A percentile compares a stretch with the other conserved stretches of the same genome.
Evolutionary conservation across 2,797 vertebrate species (phyloP).

Genomic region (Vespertilio murinus): DNA sequence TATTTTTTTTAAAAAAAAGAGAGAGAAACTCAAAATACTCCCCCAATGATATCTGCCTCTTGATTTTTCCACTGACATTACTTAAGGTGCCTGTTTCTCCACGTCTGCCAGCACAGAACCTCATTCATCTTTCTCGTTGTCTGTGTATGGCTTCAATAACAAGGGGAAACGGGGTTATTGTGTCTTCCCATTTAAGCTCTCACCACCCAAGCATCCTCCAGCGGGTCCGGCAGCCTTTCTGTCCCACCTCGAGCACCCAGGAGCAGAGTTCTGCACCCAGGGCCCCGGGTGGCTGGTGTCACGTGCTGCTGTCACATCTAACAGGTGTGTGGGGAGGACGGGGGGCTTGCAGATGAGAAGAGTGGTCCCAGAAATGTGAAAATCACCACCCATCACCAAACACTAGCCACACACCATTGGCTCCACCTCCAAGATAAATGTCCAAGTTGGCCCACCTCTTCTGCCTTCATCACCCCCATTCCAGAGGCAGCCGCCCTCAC

Average conservation of each 20-base stretch:
- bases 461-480: neutral
- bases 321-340: neutral
- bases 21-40: neutral
- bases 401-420: rapidly evolving
- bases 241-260: neutral
- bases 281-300: neutral
- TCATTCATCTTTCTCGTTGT: neutral
- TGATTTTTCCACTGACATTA: neutral
- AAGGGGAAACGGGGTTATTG: neutral
- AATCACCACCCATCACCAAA: neutral
- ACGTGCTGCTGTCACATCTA: rapidly evolving
- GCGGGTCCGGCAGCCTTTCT: neutral
- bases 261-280: neutral
- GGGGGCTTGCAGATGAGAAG: neutral
- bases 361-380: neutral
- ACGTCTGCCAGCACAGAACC: neutral
- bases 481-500: neutral
- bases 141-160: neutral
- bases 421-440: neutral
- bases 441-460: neutral
- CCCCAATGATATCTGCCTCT: neutral
- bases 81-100: neutral
- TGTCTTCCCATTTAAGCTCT: neutral
- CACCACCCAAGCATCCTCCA: no score
- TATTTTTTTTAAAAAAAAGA: neutral